Percentiles rank a stretch among this genome's conserved stretches.
These are phyloP conservation scores for Drosophila orosa DNA, from an alignment of 1,140 invertebrate species.

Conservation along the genomic window DNA sequence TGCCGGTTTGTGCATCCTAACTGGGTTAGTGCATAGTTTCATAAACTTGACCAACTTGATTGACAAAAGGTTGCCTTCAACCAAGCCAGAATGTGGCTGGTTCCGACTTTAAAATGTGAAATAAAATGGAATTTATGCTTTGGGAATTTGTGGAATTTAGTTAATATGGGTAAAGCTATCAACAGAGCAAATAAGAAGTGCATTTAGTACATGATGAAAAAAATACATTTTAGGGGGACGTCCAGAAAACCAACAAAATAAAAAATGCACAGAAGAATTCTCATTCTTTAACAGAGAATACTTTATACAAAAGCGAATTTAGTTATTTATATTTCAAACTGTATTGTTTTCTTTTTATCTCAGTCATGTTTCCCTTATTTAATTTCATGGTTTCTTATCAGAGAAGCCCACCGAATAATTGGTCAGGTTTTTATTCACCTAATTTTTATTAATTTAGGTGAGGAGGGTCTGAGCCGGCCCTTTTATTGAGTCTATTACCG, in stretches of 20 bases:
- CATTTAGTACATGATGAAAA: no score
- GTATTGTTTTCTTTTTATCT: neutral
- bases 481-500: conserved; percentile 49
- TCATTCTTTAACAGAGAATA: neutral
- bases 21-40: conserved; percentile 50
- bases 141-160: neutral
- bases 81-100: neutral
- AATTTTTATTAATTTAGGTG: conserved; percentile 39
- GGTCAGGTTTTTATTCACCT: conserved; percentile 6
- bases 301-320: no score
- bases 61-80: conserved; percentile 31
- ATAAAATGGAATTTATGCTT: conserved; percentile 8
- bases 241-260: neutral
- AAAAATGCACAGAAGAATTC: neutral
- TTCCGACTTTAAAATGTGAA: conserved; percentile 9
- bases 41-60: conserved; percentile 53
- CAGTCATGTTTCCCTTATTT: neutral
- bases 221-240: neutral
- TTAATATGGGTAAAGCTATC: neutral
- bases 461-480: conserved; percentile 6
- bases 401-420: neutral
- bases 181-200: neutral
- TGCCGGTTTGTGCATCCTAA: conserved; percentile 33
- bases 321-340: neutral
- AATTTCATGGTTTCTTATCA: neutral